These are phyloP conservation scores for Magallana angulata DNA, from an alignment of 1,140 invertebrate species.

Conservation along the genomic window DNA sequence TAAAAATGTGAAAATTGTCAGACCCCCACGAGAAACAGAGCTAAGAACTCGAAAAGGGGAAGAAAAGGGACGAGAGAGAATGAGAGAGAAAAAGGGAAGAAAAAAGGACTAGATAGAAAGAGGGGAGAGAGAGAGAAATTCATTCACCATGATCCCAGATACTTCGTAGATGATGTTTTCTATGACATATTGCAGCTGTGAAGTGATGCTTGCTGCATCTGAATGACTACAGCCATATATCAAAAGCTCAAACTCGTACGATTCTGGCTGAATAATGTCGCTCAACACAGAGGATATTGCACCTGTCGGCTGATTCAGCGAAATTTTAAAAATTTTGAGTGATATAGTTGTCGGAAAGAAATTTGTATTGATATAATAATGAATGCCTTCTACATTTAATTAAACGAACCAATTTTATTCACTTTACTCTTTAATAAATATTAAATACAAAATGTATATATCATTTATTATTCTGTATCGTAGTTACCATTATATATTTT, in stretches of 20 bases:
- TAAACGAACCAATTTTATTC: not conserved
- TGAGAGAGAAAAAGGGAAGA: too few species aligned
- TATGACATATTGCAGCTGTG: not conserved
- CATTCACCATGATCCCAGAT: not conserved
- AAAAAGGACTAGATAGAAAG: too few species aligned
- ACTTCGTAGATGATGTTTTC: constrained; percentile 32
- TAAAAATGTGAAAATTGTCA: too few species aligned
- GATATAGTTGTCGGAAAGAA: not conserved
- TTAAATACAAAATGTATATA: not conserved
- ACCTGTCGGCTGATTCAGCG: not conserved
- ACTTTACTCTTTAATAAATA: not conserved
- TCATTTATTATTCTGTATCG: not conserved
- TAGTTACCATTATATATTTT: too few species aligned
- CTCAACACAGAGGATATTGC: not conserved
- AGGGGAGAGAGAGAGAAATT: not conserved
- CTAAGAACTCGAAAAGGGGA: too few species aligned
- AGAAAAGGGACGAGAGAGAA: too few species aligned
- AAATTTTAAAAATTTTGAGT: not conserved
- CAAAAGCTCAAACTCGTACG: not conserved
- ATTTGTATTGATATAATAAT: not conserved
- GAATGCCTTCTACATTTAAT: not conserved
- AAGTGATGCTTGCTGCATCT: not conserved
- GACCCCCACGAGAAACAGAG: too few species aligned
- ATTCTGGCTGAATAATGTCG: not conserved
- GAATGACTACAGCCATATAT: not conserved